These are phyloP conservation scores for Chlorodrepanis virens DNA, from an alignment of 2,113 vertebrate genomes.

Conservation along the genomic window DNA sequence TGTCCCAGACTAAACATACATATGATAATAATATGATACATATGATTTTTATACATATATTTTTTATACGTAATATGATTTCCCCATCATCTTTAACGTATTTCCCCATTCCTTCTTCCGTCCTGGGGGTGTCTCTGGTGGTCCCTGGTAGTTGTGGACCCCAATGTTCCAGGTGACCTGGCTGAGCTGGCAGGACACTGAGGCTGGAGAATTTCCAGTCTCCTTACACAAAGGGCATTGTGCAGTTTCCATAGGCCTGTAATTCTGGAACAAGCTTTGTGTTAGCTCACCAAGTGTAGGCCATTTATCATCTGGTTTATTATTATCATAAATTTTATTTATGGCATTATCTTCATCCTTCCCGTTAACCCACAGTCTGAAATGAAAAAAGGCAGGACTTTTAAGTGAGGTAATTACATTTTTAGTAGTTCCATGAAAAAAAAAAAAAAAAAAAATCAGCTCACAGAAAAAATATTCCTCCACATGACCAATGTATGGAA, in stretches of 20 bases:
- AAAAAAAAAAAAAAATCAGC: not conserved
- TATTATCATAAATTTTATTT: not conserved
- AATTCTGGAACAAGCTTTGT: not conserved
- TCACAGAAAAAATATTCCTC: not conserved
- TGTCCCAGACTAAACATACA: not conserved
- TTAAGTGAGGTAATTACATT: not conserved
- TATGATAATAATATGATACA: not conserved
- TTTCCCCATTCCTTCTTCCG: rapidly evolving
- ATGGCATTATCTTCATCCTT: not conserved
- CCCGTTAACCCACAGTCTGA: not conserved
- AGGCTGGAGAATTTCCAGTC: not conserved
- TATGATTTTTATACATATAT: not conserved
- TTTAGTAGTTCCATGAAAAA: not conserved
- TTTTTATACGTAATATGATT: not conserved
- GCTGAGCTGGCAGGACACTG: not conserved
- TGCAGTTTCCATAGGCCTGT: not conserved
- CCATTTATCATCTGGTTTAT: not conserved
- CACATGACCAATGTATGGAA: not conserved
- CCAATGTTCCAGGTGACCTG: not conserved
- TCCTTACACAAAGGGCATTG: not conserved
- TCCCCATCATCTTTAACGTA: not conserved
- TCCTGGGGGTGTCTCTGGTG: not conserved
- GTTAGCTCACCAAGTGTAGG: not conserved
- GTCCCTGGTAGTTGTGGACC: not conserved
- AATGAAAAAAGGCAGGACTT: not conserved